Base-by-base conservation (phyloP, 2,113 vertebrate species). In the Poecile atricapillus region DNA sequence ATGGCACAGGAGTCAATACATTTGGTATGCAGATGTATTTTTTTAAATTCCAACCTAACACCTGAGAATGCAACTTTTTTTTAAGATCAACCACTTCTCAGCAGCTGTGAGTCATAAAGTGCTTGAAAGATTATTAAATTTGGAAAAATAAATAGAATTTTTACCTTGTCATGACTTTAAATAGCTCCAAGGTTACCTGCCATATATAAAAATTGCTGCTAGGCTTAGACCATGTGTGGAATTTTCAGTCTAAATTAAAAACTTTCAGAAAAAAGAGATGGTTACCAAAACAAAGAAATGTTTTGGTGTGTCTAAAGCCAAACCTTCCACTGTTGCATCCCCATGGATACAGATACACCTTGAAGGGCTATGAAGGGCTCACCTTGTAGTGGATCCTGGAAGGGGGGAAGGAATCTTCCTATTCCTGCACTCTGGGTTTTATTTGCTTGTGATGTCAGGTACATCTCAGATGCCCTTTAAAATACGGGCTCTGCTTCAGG, bases 291-390 rank as follows among this genome's bases (percentile, higher is more conserved):
- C 22, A 49, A 53, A 68, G 23, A 55, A 80, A 52, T 27, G 11
- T 14, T 25, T 33, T 18, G 60, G 14, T 9, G 0, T 25, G 46
- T 43, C 23, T 65, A 39, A 74, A 74, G 49, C 43, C 53, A 63
- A 55, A 70, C 8, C 47, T 78, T 16, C 13, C 5, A 4, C 41
- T 33, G 9, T 9, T 46, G 30, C 35, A 8, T 43, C 18, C 23
- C 3, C 0, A 0, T 44, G 76, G 43, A 11, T 33, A 14, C 11
- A 68, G 50, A 41, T 27, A 30, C 9, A 44, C 4, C 3, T 23
- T 6, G 18, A 8, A 21, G 55, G 47, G n/a, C 62, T 50, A 39
- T 23, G 28, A 35, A 63, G 22, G 37, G 78, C 35, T n/a, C 39
- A 7, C n/a, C 15, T 55, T 71, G n/a, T 35, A 7, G 33, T 46